phyloP scores from a whole-genome alignment of 2,888 invertebrate genomes.

The Meliscaeva auricollis region DNA sequence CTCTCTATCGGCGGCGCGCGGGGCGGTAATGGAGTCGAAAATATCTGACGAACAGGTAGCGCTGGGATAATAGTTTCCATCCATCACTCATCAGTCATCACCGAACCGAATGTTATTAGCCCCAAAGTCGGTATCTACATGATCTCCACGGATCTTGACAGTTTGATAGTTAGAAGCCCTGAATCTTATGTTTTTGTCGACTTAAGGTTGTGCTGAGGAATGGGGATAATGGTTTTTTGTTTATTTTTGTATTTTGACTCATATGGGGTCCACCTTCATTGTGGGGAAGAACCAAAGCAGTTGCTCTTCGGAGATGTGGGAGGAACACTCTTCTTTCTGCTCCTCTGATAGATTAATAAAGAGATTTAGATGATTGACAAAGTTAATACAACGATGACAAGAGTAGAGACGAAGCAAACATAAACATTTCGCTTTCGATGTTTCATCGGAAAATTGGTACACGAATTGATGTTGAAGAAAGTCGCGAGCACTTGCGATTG shows the following conservation, averaged over 20 bases:
- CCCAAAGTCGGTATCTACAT: constrained; percentile 42
- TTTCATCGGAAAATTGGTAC: constrained; percentile 75
- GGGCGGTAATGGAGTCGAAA: constrained; percentile 13
- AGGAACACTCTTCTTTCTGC: constrained; percentile 33
- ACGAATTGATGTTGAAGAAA: constrained; percentile 76
- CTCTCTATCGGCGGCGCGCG: neutral
- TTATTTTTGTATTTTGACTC: constrained; percentile 27
- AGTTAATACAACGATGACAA: neutral
- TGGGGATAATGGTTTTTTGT: constrained; percentile 37
- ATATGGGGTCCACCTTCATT: constrained; percentile 42
- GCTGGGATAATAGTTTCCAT: constrained; percentile 46
- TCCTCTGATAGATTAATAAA: constrained; percentile 65
- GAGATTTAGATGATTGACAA: constrained; percentile 59
- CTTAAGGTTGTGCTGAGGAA: constrained; percentile 23
- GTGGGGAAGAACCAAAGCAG: neutral
- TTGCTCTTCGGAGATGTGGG: constrained; percentile 9
- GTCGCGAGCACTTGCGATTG: constrained; percentile 68
- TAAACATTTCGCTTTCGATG: constrained; percentile 74
- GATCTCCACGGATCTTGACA: constrained; percentile 33
- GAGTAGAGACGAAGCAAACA: neutral
- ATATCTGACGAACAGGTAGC: constrained; percentile 57
- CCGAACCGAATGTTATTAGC: constrained; percentile 47
- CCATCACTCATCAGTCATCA: neutral
- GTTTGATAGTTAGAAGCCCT: constrained; percentile 19
- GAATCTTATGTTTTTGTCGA: neutral